Evolutionary conservation across 2,888 invertebrate species (phyloP), one percentile per base, ranked within the genome.

Genomic region (Chirona hameri): DNA sequence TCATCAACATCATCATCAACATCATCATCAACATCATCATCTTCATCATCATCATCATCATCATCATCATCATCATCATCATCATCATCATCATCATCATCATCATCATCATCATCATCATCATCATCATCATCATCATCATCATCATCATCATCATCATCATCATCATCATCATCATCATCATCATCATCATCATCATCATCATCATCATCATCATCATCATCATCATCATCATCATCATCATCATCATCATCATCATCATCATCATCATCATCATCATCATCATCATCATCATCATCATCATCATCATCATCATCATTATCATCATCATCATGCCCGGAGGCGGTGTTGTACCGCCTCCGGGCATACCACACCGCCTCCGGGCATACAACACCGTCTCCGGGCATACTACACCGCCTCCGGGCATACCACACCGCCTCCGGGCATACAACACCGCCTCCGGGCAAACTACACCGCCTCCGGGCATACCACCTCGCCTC

Each of bases 51-150:
- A 65, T 65, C n/a, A 65, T 65, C n/a, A 65, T 65, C n/a, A 65
- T 65, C n/a, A 65, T 65, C n/a, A 65, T 65, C 65, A 65, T 65
- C n/a, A 65, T 65, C n/a, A 65, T 65, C n/a, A 65, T 65, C n/a
- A 65, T 65, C n/a, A 29, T 79, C 79, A 79, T 79, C 31, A 29
- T 79, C 31, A 27, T 79, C 27, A 79, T 29, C 31, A 29, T 79
- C 79, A 27, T 27, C 31, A 29, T 29, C 31, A 29, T 79, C 79
- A 79, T 79, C 79, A 79, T 29, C 31, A 79, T 79, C 31, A 65
- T 65, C 65, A 65, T 65, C 65, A 65, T 65, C 65, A 65, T 65
- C 65, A 65, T 65, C 65, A 65, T 65, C 65, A 65, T 65, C 65
- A 65, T 65, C 65, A 65, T 65, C 65, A 65, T 65, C 65, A 65